Evolutionary conservation across 1,140 invertebrate genomes (phyloP).

Genomic region (Lordiphosa collinella): DNA sequence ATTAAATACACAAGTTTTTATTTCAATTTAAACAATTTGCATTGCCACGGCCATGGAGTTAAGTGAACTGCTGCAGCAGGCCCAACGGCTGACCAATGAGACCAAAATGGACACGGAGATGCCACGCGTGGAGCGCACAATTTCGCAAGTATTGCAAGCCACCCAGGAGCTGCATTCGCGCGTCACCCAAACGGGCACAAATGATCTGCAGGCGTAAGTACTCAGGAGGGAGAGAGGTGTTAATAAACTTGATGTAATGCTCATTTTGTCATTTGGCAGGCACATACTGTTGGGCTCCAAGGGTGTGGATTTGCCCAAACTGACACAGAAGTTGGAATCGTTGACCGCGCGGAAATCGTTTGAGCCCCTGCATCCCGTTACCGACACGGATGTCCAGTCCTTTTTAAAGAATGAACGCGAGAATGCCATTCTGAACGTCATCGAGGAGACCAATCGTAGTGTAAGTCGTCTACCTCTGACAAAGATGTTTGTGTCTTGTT

Average conservation of each 20-base stretch:
- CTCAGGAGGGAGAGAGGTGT: background rate
- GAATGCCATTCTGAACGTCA: conserved; percentile 94
- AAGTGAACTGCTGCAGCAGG: conserved; percentile 92
- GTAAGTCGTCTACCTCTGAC: conserved; percentile 80
- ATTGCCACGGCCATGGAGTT: conserved; percentile 83
- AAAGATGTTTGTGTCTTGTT: background rate
- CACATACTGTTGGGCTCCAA: conserved; percentile 95
- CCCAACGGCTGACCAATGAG: conserved; percentile 93
- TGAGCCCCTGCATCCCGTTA: conserved; percentile 93
- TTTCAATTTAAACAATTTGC: no score
- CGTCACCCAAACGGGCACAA: conserved; percentile 89
- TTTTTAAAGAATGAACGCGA: conserved; percentile 96
- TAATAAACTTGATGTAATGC: background rate
- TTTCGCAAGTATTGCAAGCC: conserved; percentile 94
- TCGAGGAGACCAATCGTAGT: conserved; percentile 92
- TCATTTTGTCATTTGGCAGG: conserved; percentile 80
- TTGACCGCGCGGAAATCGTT: conserved; percentile 91
- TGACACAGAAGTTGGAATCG: conserved; percentile 93
- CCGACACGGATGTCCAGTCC: conserved; percentile 92
- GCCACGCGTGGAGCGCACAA: conserved; percentile 92
- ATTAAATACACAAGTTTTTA: no score
- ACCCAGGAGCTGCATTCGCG: conserved; percentile 93
- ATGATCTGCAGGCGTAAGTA: conserved; percentile 95
- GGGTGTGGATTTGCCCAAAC: conserved; percentile 95
- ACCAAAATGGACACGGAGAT: conserved; percentile 91